Evolutionary conservation across 2,797 vertebrate species (phyloP), one percentile per base, ranked within the genome.

Genomic region (Moxostoma hubbsi): DNA sequence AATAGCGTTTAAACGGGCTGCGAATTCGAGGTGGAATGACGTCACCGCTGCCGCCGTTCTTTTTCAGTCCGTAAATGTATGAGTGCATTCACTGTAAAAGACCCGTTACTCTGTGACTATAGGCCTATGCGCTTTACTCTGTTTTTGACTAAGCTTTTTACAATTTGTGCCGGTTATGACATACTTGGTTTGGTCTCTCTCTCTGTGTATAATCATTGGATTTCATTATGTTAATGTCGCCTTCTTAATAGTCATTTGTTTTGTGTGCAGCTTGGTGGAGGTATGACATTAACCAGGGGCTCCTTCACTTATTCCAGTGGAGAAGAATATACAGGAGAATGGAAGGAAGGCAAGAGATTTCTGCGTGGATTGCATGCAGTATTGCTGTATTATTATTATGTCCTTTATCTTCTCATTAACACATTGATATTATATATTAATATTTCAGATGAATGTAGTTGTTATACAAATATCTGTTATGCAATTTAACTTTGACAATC

Each of bases 241-340:
- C 15, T 12, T 7, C 6, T 66, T 65, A 6, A 71, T 54, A 46
- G n/a, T 54, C 1, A 9, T 74, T 18, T 49, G 18, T 5, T 59
- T 76, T 81, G 16, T 66, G 57, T 24, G 46, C 51, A 85, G 84
- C 71, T 80, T 81, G 84, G 81, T 79, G 82, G 83, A 83, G 80
- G 88, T 89, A 99, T 99, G 97, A 99, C 97, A 87, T 94, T 99
- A 91, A 99, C 96, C 80, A 97, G 97, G 93, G 97, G 96, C 90
- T 97, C 97, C 86, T 99, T 98, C 92, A 98, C 95, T 81, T 99
- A 99, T 86, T 96, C 96, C 90, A 98, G 91, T 2, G 98, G 97
- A 79, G 98, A 99, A 86, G 97, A 99, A 82, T 99, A 99, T 88
- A 94, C 95, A 0, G 97, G 97, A 82, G 97, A 99, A 85, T 99